Evolutionary conservation across 2,113 vertebrate genomes (phyloP), one percentile per base, ranked within the genome.

Genomic region (Sciurus niger): DNA sequence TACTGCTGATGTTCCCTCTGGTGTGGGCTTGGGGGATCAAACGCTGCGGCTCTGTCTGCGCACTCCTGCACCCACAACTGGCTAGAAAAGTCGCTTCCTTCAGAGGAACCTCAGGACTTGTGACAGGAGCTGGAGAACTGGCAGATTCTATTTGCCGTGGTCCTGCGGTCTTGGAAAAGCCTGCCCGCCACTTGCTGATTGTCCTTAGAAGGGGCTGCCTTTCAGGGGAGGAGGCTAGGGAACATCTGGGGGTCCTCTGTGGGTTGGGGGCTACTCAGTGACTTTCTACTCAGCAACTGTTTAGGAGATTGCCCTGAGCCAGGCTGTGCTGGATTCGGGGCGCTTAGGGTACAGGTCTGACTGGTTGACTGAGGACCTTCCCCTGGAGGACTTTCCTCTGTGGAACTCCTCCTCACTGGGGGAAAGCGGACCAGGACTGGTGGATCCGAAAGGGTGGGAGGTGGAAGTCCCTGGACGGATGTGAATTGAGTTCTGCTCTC

Each of bases 1-100:
- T 99, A 98, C 89, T 99, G 99, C 98, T 99, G 99, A 99, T 96
- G 97, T 96, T 94, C 97, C 94, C 96, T 94, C 96, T 97, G 97
- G 82, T 53, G 97, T 93, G n/a, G 67, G 60, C 98, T 97, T 68
- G 93, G 96, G 82, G 96, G 96, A 90, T 98, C 97, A 97, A 96
- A 97, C 40, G 89, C 53, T 0, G 24, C 1, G 14, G 14, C 60
- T 84, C 89, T 82, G 2, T 89, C 96, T 85, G 34, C 89, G 90
- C 48, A 63, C 30, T 79, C 40, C 43, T 73, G 83, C 13, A 51
- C 58, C 85, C 70, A 25, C 16, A 2, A 1, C 4, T 22, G 48
- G 46, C 9, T 8, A 18, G 72, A 73, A 78, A 85, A 94, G 88
- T 89, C 68, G 55, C 43, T 97, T 80, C 43, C 78, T 94, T 58